Conservation (phyloP, 2,888 invertebrate species). For the Clusia tigrina region DNA sequence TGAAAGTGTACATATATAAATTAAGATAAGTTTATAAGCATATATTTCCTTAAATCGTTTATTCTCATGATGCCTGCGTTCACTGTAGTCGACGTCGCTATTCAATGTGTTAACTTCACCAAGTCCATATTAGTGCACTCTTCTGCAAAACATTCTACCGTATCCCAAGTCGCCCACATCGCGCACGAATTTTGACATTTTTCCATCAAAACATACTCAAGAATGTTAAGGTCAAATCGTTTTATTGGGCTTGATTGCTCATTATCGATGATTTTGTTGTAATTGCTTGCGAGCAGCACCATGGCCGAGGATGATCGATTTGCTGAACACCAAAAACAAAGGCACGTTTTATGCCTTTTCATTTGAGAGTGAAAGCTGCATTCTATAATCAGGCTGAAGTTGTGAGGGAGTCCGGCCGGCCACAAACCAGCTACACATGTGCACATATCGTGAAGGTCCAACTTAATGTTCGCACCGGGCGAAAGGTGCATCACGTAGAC, state of each 20-base stretch:
- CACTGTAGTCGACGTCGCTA: too few relatives aligned
- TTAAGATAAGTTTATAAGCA: too few relatives aligned
- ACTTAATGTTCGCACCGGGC: too few relatives aligned
- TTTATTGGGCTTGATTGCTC: constrained; percentile 41
- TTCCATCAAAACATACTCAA: neutral
- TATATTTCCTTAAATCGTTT: too few relatives aligned
- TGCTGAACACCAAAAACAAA: neutral
- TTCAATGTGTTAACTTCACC: too few relatives aligned
- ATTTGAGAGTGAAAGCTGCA: constrained; percentile 24
- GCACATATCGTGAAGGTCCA: neutral
- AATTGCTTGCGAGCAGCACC: constrained; percentile 23
- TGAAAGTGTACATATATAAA: too few relatives aligned
- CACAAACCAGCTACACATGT: neutral
- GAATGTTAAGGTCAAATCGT: constrained; percentile 8
- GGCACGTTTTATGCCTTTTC: constrained; percentile 22
- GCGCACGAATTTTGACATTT: too few relatives aligned
- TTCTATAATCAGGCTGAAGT: neutral
- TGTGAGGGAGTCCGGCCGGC: neutral
- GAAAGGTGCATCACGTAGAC: constrained; percentile 52
- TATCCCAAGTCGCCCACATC: neutral
- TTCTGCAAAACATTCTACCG: neutral
- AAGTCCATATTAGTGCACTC: neutral
- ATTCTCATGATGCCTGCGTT: too few relatives aligned
- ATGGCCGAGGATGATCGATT: too few relatives aligned
- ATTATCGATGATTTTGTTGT: constrained; percentile 39